Conservation (phyloP, 30 jellyfish, hydroid and myxozoan genomes). For the Cassiopea andromeda region DNA sequence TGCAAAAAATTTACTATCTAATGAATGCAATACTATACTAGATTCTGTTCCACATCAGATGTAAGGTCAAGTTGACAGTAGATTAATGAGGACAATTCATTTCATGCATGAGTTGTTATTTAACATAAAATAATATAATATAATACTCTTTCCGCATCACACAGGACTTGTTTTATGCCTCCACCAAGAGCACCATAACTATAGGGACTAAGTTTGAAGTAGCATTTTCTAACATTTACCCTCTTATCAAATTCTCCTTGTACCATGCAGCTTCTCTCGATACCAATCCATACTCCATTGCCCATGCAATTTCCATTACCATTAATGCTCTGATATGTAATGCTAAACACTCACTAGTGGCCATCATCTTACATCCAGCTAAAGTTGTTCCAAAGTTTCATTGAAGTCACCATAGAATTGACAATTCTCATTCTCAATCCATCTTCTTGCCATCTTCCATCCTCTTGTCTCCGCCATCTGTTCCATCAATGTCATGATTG, state of each 20-base stretch:
- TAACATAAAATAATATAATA: too few species aligned
- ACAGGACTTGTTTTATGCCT: background rate
- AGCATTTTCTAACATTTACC: background rate
- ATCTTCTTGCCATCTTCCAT: constrained; percentile 42
- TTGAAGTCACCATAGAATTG: too few species aligned
- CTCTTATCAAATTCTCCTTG: background rate
- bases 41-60: too few species aligned
- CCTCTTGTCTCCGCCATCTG: constrained; percentile 36
- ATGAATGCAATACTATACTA: too few species aligned
- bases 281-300: background rate
- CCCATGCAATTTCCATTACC: background rate
- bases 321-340: background rate
- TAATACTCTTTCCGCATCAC: background rate
- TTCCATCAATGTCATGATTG: constrained; percentile 21
- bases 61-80: too few species aligned
- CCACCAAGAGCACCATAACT: background rate
- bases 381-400: too few species aligned
- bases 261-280: background rate
- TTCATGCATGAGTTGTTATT: background rate
- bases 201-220: background rate
- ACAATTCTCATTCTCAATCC: too few species aligned
- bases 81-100: too few species aligned
- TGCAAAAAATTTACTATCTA: too few species aligned
- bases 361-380: too few species aligned
- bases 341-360: background rate